Conservation (phyloP, 2,888 invertebrate species). For the Branchinecta sandiegonensis region DNA sequence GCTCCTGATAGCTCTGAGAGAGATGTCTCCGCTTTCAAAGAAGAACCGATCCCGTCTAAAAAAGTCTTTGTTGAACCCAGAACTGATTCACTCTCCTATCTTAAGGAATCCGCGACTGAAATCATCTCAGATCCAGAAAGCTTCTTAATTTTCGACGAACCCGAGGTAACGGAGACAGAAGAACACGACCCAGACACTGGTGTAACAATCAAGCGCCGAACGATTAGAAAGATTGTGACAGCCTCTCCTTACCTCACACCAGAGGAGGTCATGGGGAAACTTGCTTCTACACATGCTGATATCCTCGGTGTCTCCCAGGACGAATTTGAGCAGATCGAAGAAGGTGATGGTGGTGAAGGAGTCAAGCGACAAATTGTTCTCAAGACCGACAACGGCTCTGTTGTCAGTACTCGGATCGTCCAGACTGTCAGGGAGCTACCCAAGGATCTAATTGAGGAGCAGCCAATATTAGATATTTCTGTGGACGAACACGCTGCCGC, state of each 20-base stretch:
- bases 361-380: neutral
- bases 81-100: no score
- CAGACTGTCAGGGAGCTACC: neutral
- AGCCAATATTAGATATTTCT: no score
- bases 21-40: no score
- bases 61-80: no score
- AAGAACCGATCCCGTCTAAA: no score
- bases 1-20: no score
- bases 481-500: no score
- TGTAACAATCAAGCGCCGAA: neutral
- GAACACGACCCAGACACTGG: neutral
- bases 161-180: neutral
- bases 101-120: no score
- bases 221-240: slow-evolving; percentile 1
- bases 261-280: neutral
- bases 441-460: neutral
- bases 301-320: neutral
- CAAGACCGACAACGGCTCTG: neutral
- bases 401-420: neutral
- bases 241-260: neutral
- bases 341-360: neutral
- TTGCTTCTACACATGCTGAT: neutral
- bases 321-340: neutral
- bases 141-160: no score
- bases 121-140: no score